Evolutionary conservation across 2,113 vertebrate species (phyloP).

Genomic region (Catharus bicknelli): DNA sequence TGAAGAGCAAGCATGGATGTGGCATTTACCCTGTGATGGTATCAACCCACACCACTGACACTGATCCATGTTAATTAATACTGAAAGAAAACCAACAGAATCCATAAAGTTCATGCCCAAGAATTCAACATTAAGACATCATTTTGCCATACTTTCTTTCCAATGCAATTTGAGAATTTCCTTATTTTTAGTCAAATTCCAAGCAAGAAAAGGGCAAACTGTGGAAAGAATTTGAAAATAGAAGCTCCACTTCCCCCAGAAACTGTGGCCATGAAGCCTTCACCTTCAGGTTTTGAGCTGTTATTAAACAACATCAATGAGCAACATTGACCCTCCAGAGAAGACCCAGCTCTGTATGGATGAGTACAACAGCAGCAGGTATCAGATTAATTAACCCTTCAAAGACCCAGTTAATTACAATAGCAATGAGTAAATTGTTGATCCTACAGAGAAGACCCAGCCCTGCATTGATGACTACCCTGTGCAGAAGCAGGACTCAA

Average conservation of each 20-base stretch:
- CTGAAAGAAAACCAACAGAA: not conserved
- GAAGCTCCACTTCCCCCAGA: not conserved
- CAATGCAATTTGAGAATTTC: not conserved
- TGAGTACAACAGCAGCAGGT: not conserved
- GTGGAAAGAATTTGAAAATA: not conserved
- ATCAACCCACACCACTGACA: not conserved
- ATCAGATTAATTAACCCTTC: not conserved
- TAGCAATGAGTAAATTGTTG: not conserved
- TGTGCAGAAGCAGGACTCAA: not conserved
- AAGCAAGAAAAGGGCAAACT: not conserved
- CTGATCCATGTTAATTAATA: not conserved
- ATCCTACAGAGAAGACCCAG: not conserved
- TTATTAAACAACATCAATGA: not conserved
- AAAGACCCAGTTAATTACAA: not conserved
- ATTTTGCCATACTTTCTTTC: accelerated
- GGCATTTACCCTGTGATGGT: accelerated
- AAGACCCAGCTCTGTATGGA: not conserved
- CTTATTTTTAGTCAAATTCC: not conserved
- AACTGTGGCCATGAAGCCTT: not conserved
- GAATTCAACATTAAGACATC: not conserved
- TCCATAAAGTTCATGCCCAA: not conserved
- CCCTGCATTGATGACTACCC: accelerated
- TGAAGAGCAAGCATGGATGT: accelerated
- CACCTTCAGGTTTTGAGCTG: not conserved
- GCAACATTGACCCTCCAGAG: not conserved